These are phyloP conservation scores for Torymus aiolomorphi DNA, from an alignment of 2,888 invertebrate species.

Conservation along the genomic window DNA sequence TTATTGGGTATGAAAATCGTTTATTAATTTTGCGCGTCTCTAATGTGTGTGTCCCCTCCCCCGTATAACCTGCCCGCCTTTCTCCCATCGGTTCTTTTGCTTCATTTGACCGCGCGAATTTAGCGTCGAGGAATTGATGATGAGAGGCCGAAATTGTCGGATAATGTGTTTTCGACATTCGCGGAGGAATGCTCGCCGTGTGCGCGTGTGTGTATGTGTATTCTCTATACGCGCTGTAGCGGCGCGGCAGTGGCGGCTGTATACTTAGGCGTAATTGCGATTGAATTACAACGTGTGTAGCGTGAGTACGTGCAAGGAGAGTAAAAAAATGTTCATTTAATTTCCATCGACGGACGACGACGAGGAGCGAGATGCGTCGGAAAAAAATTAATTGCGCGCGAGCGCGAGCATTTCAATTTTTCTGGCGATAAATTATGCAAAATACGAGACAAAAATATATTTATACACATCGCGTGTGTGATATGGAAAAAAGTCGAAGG, in stretches of 20 bases:
- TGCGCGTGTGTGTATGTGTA: background rate
- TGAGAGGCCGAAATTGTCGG: constrained; percentile 41
- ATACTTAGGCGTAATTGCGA: constrained; percentile 49
- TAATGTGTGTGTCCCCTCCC: background rate
- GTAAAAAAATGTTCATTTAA: constrained; percentile 33
- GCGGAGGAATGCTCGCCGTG: constrained; percentile 1
- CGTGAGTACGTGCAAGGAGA: background rate
- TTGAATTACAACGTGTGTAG: constrained; percentile 33
- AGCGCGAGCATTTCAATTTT: constrained; percentile 9
- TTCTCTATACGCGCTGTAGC: background rate
- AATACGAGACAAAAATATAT: background rate
- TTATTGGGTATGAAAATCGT: constrained; percentile 57
- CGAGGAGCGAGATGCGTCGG: too few species aligned
- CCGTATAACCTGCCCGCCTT: background rate
- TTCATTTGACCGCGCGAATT: background rate
- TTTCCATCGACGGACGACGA: constrained; percentile 2
- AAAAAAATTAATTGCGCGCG: constrained; percentile 20
- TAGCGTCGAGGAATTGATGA: constrained; percentile 2
- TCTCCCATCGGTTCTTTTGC: background rate
- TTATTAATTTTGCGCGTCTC: constrained; percentile 47
- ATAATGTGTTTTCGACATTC: constrained; percentile 53
- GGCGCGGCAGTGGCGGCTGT: constrained; percentile 4
- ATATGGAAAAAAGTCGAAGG: too few species aligned
- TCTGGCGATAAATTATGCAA: constrained; percentile 14
- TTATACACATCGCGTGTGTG: too few species aligned